Evolutionary conservation across 2,797 vertebrate genomes (phyloP).

Genomic region (Pantherophis alleghaniensis): DNA sequence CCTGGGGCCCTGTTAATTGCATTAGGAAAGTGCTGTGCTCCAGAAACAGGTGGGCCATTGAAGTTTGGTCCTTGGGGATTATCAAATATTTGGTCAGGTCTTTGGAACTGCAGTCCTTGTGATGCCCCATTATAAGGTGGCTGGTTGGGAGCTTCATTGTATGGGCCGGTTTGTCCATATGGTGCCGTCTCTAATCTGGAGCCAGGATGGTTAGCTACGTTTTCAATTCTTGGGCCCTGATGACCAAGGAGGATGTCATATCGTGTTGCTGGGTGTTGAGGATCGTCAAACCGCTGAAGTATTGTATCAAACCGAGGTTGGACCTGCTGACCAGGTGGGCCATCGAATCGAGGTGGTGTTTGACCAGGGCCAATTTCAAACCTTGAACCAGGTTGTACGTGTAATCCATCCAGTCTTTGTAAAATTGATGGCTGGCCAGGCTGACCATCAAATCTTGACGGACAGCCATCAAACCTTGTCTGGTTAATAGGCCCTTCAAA

Average conservation of each 20-base stretch:
- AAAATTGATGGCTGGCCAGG: constrained; percentile 73
- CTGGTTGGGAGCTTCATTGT: constrained; percentile 77
- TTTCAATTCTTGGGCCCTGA: constrained; percentile 78
- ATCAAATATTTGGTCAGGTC: constrained; percentile 76
- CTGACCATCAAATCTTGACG: constrained; percentile 76
- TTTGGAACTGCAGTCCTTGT: constrained; percentile 77
- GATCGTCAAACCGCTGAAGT: constrained; percentile 78
- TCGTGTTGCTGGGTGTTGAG: constrained; percentile 73
- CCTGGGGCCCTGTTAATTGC: constrained; percentile 71
- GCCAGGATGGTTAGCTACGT: constrained; percentile 70
- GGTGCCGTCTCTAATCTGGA: constrained; percentile 74
- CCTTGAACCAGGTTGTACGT: constrained; percentile 75
- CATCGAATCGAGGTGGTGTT: constrained; percentile 70
- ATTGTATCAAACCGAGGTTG: constrained; percentile 80
- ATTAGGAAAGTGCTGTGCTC: constrained; percentile 75
- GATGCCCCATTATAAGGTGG: constrained; percentile 75
- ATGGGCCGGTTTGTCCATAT: constrained; percentile 77
- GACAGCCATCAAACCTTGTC: constrained; percentile 75
- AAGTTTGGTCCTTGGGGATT: constrained; percentile 80
- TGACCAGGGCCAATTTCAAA: constrained; percentile 76
- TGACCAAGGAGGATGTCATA: constrained; percentile 82
- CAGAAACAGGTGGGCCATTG: constrained; percentile 77
- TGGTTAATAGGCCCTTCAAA: constrained; percentile 80
- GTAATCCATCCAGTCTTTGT: constrained; percentile 77
- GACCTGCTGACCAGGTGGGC: constrained; percentile 72